Evolutionary conservation across 2,113 vertebrate genomes (phyloP), one percentile per base, ranked within the genome.

Genomic region (Pandion haliaetus): DNA sequence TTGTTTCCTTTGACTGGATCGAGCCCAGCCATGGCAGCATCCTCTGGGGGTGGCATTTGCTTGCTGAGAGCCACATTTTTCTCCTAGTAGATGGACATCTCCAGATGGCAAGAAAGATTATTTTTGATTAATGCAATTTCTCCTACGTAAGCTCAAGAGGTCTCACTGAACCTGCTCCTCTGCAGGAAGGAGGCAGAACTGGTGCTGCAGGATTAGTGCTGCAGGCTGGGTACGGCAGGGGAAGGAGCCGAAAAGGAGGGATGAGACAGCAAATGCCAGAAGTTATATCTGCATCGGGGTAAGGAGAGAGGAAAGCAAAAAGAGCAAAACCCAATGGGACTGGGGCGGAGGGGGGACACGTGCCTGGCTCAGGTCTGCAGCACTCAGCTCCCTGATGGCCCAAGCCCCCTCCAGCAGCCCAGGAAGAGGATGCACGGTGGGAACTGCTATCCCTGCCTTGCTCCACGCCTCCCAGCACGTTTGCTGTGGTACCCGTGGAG

Each of bases 1-100:
- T 18, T 4, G 9, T 8, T 77, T 24, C 23, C 52, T 34, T 32
- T 0, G 1, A 4, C 45, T 12, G 34, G 24, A 12, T 32, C 0
- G 4, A 78, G 47, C 20, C 62, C 38, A 61, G 45, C 17, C 5
- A 0, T 17, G 45, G 45, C 52, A 59, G 61, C 29, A 54, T 10
- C 44, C n/a, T 15, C 73, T 4, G 13, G 31, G 10, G 42, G 11
- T 8, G 57, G n/a, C 44, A 17, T 6, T 32, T 36, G 20, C 32
- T 44, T 29, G 52, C 59, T 1, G 3, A 19, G 6, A 36, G 21
- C 9, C 34, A 4, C 1, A 0, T 21, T 32, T 12, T 45, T 29
- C n/a, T 59, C 67, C 58, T 18, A 20, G 12, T 18, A 21, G 36
- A 40, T 15, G 47, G 74, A n/a, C 19, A 25, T 12, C 38, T 87